Base-by-base conservation (phyloP, 2,888 invertebrate genomes). In the Callosobruchus maculatus region DNA sequence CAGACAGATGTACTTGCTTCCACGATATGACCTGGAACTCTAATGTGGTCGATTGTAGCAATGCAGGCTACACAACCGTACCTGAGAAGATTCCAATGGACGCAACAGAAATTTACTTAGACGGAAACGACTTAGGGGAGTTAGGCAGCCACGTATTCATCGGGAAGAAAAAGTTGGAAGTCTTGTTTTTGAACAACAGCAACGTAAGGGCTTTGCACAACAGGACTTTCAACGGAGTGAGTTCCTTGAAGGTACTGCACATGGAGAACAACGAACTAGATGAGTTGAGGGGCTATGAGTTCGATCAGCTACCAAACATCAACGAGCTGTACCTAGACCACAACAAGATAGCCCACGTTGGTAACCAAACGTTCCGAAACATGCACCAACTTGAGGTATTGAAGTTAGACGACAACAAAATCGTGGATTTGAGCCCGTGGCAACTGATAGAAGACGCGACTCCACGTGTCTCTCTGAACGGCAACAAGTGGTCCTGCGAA, bases 1-100 rank as follows among this genome's bases (percentile, higher is more conserved):
- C 96, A 79, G 91, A 92, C 86, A 93, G 93, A 86, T 96, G 96
- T 87, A 92, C 93, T 80, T 96, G 96, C 86, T 96, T 93, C 89
- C 94, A 95, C 88, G 95, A 96, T 89, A 92, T 93, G 87, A 92
- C 93, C 81, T 95, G 95, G 94, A 91, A 92, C 81, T 93, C 93
- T 84, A 95, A 95, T 89, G 93, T 95, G 74, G 94, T 95, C 79
- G 94, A 94, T 88, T 95, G 95, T 88, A 93, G 93, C 81, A 92
- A 90, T 84, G 92, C 92, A 80, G 92, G 91, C 78, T 93, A 93
- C 88, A 92, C 91, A 83, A 89, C 89, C 85, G 93, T 95, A 78
- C 95, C 95, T 71, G 91, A 92, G 80, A 91, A 92, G 85, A 93
- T 96, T 83, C 96, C 96, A 76, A 95, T 96, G 94, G 95, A 95